These are phyloP conservation scores for Saccopteryx bilineata DNA, from an alignment of 2,113 vertebrate genomes.

Conservation along the genomic window DNA sequence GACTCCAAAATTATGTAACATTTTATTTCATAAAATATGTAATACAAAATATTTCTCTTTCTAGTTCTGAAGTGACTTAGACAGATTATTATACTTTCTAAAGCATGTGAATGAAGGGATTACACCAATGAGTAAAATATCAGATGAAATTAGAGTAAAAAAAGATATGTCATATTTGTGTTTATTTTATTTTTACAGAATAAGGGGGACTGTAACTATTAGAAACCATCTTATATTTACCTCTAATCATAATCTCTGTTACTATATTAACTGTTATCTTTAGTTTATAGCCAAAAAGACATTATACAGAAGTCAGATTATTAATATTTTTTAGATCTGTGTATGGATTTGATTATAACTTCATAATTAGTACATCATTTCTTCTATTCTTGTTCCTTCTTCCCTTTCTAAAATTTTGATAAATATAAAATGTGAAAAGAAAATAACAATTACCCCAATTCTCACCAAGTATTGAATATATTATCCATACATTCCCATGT, in stretches of 20 bases:
- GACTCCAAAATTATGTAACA: neutral
- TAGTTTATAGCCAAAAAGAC: neutral
- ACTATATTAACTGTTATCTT: neutral
- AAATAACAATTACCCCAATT: neutral
- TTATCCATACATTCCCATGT: neutral
- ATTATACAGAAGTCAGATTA: neutral
- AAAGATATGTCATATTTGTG: neutral
- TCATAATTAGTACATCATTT: neutral
- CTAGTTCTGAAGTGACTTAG: constrained; percentile 39
- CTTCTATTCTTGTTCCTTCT: neutral
- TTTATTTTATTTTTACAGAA: neutral
- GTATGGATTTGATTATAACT: neutral
- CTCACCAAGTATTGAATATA: neutral
- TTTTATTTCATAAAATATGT: neutral
- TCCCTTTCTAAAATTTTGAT: neutral
- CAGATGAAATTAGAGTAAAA: neutral
- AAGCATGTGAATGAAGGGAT: neutral
- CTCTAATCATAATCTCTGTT: neutral
- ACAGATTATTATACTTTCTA: constrained; percentile 26
- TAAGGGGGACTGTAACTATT: neutral
- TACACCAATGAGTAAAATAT: neutral
- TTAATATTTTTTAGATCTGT: neutral
- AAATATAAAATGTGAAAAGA: constrained; percentile 1
- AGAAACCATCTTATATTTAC: neutral
- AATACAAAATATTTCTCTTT: constrained; percentile 33